Percentiles rank a stretch among this genome's conserved stretches.
These are phyloP conservation scores for Cephus spinipes DNA, from an alignment of 2,888 invertebrate species.

Conservation along the genomic window DNA sequence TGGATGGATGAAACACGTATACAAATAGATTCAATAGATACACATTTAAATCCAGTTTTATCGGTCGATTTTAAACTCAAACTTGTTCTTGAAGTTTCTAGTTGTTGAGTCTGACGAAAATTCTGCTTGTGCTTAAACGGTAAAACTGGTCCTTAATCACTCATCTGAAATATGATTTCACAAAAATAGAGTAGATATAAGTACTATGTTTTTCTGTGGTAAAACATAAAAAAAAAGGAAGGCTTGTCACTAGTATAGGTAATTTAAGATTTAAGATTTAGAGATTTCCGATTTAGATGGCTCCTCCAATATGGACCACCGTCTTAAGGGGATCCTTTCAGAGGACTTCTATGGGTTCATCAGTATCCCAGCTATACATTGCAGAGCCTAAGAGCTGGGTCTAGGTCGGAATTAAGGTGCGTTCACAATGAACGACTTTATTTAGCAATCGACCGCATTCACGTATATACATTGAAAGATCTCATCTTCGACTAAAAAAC, in stretches of 20 bases:
- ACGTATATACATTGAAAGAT: not conserved
- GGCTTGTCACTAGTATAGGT: not conserved
- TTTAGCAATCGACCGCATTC: not conserved
- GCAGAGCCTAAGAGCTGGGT: not conserved
- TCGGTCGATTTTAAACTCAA: not conserved
- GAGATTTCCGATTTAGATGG: not conserved
- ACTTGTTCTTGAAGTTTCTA: not conserved
- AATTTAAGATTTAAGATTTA: not conserved
- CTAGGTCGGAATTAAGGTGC: not conserved
- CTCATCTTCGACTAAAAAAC: not conserved
- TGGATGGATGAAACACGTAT: not conserved
- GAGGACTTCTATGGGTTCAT: not conserved
- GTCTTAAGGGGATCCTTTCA: not conserved
- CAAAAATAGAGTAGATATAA: too few relatives aligned
- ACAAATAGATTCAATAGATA: not conserved
- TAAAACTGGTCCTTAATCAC: not conserved
- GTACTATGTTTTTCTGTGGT: too few relatives aligned
- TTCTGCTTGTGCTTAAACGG: not conserved
- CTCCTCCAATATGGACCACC: not conserved
- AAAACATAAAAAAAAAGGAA: not conserved
- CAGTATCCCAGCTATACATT: not conserved
- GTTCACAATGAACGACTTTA: not conserved
- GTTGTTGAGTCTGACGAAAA: not conserved
- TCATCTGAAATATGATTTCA: too few relatives aligned
- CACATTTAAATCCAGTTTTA: not conserved